These are phyloP conservation scores for Adelognathus sp. DNA, from an alignment of 2,888 invertebrate species.

Conservation along the genomic window DNA sequence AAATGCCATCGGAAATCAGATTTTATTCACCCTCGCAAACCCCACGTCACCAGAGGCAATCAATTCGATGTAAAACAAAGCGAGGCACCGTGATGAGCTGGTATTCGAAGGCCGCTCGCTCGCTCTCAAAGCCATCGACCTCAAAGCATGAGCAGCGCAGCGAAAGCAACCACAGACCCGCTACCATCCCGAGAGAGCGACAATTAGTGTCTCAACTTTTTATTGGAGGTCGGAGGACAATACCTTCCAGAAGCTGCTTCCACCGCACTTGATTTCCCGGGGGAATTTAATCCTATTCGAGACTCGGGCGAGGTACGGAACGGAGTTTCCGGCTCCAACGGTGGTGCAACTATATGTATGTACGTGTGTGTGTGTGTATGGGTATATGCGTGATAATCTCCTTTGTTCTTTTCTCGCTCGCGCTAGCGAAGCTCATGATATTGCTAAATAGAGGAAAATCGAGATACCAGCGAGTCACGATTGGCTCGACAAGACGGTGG, in stretches of 20 bases:
- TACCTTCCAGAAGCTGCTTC: constrained; percentile 69
- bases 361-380: constrained; percentile 13
- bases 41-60: constrained; percentile 12
- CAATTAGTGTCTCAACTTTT: constrained; percentile 77
- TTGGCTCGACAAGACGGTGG: neutral
- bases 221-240: constrained; percentile 74
- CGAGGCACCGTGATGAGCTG: neutral
- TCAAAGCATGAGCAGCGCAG: constrained; percentile 23
- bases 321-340: constrained; percentile 36
- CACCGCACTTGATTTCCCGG: constrained; percentile 76
- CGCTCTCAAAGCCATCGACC: constrained; percentile 25
- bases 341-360: constrained; percentile 11
- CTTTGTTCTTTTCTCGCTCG: constrained; percentile 43
- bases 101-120: constrained; percentile 7
- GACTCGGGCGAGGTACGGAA: constrained; percentile 22
- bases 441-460: constrained; percentile 60
- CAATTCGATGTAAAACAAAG: constrained; percentile 9
- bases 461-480: constrained; percentile 31
- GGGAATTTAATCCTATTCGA: constrained; percentile 75
- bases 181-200: constrained; percentile 61
- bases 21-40: neutral
- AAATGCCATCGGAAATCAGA: constrained; percentile 3
- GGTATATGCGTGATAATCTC: too few species aligned
- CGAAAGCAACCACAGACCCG: constrained; percentile 25
- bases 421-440: constrained; percentile 51